Percentiles rank a stretch among this genome's conserved stretches.
phyloP scores from a whole-genome alignment of 2,888 invertebrate genomes.

The Diogma glabrata region DNA sequence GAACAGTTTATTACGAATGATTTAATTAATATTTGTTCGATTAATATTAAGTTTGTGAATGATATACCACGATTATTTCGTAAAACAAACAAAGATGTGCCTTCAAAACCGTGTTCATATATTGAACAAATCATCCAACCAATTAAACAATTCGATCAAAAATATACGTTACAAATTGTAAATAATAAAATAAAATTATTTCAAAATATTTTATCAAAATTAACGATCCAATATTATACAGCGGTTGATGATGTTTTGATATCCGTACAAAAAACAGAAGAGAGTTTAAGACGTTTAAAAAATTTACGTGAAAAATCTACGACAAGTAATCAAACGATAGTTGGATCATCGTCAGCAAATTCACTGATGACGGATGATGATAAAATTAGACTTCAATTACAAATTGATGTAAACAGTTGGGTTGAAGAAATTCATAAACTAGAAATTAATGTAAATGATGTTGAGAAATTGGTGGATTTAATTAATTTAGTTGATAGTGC shows the following conservation, averaged over 20 bases:
- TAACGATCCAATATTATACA: constrained; percentile 41
- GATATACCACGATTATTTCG: constrained; percentile 89
- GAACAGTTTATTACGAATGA: constrained; percentile 34
- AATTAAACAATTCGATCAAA: constrained; percentile 42
- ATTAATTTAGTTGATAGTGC: constrained; percentile 51
- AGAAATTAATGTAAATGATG: constrained; percentile 41
- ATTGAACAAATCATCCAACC: constrained; percentile 50
- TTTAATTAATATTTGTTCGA: constrained; percentile 38
- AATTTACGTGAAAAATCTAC: constrained; percentile 55
- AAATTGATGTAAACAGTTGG: constrained; percentile 73
- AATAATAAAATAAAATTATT: constrained; percentile 24
- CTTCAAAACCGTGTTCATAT: constrained; percentile 69
- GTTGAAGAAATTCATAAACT: constrained; percentile 48
- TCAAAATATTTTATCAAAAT: constrained; percentile 3
- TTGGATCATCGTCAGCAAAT: constrained; percentile 29
- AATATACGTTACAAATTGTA: constrained; percentile 35
- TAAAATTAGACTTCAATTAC: constrained; percentile 84
- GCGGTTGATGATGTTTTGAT: constrained; percentile 79
- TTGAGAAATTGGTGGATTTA: constrained; percentile 48
- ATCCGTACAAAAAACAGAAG: constrained; percentile 91
- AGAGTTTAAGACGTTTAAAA: constrained; percentile 81
- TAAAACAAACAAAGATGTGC: constrained; percentile 80
- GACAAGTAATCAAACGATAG: constrained; percentile 20
- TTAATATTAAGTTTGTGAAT: constrained; percentile 67
- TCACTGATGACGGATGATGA: constrained; percentile 73